Base-by-base conservation (phyloP, 2,113 vertebrate genomes). In the Chaetorhynchus papuensis region DNA sequence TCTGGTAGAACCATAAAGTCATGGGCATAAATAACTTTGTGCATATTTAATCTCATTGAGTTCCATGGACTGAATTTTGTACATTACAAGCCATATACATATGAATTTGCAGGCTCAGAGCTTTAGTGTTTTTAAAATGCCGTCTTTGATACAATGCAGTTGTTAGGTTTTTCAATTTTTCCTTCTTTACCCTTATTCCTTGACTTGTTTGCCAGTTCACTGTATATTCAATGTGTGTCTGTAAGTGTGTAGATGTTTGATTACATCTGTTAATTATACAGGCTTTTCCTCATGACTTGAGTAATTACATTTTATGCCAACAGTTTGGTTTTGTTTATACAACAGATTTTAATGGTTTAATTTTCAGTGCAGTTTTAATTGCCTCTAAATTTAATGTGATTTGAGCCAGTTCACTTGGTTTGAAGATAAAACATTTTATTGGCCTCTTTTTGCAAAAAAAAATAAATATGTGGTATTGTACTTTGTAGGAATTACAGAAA, bases 361-460 rank as follows among this genome's bases (percentile, higher is more conserved):
- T 93, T 90, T 96, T 96, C 78, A 87, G 56, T 68, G 63, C 44
- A 64, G 64, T 86, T 95, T 93, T 97, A 88, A 84, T 90, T 94
- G 45, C 33, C 60, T 93, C 93, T 91, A 94, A 95, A 95, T 96
- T 96, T 94, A 95, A 77, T 69, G 84, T 1, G 14, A 60, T 87
- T 87, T 93, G 88, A 98, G 70, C 87, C 87, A 81, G 90, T 97
- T 94, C 66, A 90, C 90, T 97, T 91, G 80, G 39, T 85, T 97
- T 91, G 54, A 87, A 77, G 75, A 78, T 6, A 59, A 94, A 90
- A 44, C 22, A 11, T 77, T 89, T 72, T 74, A 18, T 35, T 77
- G 24, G 33, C 85, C 59, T 49, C 13, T 10, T 72, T 85, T 77
- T 83, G 39, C 0, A 1, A 26, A 65, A 42, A 61, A 65, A 44